phyloP scores from a whole-genome alignment of 2,888 invertebrate genomes.

The Monopis laevigella region DNA sequence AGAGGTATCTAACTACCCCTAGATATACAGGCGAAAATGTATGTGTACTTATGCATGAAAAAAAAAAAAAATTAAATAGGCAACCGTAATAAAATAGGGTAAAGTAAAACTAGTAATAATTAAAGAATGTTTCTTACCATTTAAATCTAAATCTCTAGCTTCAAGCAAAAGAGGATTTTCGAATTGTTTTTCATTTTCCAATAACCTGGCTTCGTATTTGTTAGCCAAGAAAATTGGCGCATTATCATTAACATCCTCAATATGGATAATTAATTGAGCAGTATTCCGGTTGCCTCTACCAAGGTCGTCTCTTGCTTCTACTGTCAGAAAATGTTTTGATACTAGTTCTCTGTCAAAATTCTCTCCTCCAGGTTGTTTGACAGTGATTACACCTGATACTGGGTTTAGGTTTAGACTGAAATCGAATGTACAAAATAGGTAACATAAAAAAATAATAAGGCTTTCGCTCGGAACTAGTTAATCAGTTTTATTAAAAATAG shows the following conservation, averaged over 20 bases:
- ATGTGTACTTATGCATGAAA: too few relatives aligned
- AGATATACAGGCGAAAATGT: too few relatives aligned
- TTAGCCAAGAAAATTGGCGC: conserved; percentile 84
- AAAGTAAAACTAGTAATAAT: too few relatives aligned
- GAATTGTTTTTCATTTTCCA: conserved; percentile 84
- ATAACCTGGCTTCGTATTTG: conserved; percentile 82
- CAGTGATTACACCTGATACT: conserved; percentile 84
- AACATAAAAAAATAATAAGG: too few relatives aligned
- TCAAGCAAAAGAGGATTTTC: conserved; percentile 80
- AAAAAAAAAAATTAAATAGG: too few relatives aligned
- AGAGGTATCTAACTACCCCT: too few relatives aligned
- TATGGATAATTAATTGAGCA: conserved; percentile 82
- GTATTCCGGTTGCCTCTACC: conserved; percentile 83
- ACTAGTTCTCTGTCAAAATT: conserved; percentile 88
- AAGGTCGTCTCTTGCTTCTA: conserved; percentile 89
- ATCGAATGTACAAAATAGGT: conserved; percentile 15
- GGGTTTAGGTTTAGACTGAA: conserved; percentile 81
- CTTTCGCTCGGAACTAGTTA: too few relatives aligned
- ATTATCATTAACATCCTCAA: conserved; percentile 91
- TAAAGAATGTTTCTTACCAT: too few relatives aligned
- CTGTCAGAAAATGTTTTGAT: conserved; percentile 84
- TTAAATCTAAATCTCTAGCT: conserved; percentile 86
- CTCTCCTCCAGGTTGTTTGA: conserved; percentile 77
- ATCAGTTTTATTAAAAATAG: too few relatives aligned
- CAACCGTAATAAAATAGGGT: too few relatives aligned